These are phyloP conservation scores for Neolamprologus caudopunctatus DNA, from an alignment of 2,113 vertebrate species.

Conservation along the genomic window DNA sequence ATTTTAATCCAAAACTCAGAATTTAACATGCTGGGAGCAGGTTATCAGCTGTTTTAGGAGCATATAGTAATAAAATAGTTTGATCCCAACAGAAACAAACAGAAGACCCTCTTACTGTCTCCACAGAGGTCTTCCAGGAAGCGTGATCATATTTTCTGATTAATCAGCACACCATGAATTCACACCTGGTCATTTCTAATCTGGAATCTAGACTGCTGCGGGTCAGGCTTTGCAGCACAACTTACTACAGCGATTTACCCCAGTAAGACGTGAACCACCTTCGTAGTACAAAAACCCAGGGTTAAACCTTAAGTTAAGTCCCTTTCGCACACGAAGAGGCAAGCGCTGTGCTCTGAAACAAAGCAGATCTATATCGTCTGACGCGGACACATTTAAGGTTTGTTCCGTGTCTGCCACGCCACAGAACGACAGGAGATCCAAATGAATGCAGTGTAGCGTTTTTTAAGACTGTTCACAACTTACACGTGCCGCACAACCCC, in stretches of 20 bases:
- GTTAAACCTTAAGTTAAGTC: background rate
- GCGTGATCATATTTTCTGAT: background rate
- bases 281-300: background rate
- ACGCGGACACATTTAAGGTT: background rate
- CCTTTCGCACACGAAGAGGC: background rate
- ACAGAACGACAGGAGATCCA: background rate
- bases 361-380: background rate
- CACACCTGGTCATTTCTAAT: background rate
- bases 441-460: background rate
- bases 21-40: background rate
- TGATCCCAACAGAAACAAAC: background rate
- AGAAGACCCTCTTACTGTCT: background rate
- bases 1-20: background rate
- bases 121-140: background rate
- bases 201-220: background rate
- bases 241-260: background rate
- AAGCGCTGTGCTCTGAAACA: background rate
- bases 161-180: background rate
- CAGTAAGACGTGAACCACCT: background rate
- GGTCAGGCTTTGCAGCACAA: background rate
- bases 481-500: background rate
- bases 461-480: background rate
- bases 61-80: background rate
- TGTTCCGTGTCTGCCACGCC: background rate
- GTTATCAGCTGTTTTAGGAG: background rate